Evolutionary conservation across 1,140 invertebrate genomes (phyloP), one percentile per base, ranked within the genome.

Genomic region (Lucilia cuprina): DNA sequence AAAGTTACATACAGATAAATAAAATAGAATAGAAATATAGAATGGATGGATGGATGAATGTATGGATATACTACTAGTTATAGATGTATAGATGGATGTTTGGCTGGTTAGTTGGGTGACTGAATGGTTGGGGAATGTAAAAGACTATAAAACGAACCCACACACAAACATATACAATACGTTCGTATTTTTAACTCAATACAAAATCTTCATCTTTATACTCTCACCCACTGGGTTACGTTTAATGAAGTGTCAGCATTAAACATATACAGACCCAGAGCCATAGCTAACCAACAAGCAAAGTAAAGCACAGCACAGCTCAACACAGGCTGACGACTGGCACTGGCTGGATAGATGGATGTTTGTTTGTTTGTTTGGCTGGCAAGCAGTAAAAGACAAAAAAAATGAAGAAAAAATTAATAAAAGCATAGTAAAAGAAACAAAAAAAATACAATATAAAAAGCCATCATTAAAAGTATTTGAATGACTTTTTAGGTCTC

Each of bases 191-290:
- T 41, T 21, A 13, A 80, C 77, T 41, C 35, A 41, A 80, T 19
- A 21, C 77, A n/a, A 80, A 80, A 80, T 25, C 41, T n/a, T 77
- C 34, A 60, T 77, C 74, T 12, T 80, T n/a, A n/a, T n/a, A n/a
- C 77, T 80, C 77, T 80, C 77, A 80, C 77, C 77, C 77, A 80
- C 77, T 49, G 77, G 77, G 77, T 80, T 49, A 80, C 41, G 41
- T 21, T 80, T 80, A 80, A 80, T 80, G 77, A 80, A 80, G 77
- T 80, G 77, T 80, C 77, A 80, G 77, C 77, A 80, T 80, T 80
- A 80, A 80, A 80, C 41, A 80, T 80, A 50, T 41, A 70, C 19
- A 70, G 19, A 70, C 7, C 41, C 77, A 80, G n/a, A n/a, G n/a
- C n/a, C n/a, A n/a, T n/a, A n/a, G n/a, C n/a, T n/a, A n/a, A n/a